Percentiles rank a stretch among this genome's conserved stretches.
Conservation (phyloP, 2,797 vertebrate genomes). For the Garrulus glandarius region DNA sequence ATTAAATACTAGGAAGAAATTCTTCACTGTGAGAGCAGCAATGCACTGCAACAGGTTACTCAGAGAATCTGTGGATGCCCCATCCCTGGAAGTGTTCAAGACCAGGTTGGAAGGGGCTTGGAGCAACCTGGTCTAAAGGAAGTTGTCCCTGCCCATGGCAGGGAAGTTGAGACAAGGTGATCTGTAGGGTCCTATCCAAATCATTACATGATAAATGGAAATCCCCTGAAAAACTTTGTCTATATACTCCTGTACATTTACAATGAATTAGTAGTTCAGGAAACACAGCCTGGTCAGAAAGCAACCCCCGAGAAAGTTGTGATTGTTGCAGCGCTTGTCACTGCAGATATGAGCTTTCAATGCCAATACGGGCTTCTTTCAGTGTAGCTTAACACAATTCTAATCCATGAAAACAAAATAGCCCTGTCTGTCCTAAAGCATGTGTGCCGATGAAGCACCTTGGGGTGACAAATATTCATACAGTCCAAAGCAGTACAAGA, state of each 20-base stretch:
- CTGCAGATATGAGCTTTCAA: neutral
- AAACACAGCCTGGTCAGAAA: neutral
- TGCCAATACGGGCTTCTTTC: neutral
- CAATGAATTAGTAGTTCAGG: neutral
- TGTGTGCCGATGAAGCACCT: neutral
- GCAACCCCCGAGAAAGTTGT: neutral
- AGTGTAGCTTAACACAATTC: neutral
- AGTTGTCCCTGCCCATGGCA: neutral
- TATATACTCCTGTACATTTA: neutral
- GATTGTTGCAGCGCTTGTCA: neutral
- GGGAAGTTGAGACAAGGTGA: neutral
- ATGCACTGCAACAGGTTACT: neutral
- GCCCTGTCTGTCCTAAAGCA: neutral
- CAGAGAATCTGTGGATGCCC: neutral
- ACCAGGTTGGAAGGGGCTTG: neutral
- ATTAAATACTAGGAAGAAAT: neutral
- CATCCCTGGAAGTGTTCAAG: neutral
- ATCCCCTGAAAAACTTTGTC: neutral
- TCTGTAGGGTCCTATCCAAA: neutral
- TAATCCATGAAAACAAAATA: neutral
- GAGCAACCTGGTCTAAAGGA: neutral
- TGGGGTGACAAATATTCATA: neutral
- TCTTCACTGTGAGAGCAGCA: fast-evolving
- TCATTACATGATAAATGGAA: neutral
- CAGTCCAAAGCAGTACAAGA: neutral